A percentile compares a stretch with the other conserved stretches of the same genome.
These are phyloP conservation scores for Pitta sordida DNA, from an alignment of 2,113 vertebrate genomes.

Conservation along the genomic window DNA sequence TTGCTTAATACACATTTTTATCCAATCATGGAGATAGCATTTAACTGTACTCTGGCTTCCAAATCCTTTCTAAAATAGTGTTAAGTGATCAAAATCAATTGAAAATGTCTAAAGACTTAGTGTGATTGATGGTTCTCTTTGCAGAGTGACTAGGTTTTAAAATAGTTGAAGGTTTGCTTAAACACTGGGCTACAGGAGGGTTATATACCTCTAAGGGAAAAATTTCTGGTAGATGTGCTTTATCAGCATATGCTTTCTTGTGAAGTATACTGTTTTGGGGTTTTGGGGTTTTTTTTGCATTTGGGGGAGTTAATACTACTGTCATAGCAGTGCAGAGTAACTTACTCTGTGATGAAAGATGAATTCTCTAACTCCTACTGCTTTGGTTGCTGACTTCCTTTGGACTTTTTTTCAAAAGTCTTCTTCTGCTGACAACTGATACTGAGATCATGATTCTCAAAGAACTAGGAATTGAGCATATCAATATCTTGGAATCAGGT, in stretches of 20 bases:
- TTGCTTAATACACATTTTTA: conserved; percentile 26
- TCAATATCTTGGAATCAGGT: background rate
- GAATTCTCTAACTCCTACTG: background rate
- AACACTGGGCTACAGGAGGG: background rate
- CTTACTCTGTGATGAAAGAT: background rate
- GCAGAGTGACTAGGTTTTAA: background rate
- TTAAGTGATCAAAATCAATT: conserved; percentile 23
- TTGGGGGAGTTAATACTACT: background rate
- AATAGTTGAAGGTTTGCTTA: conserved; percentile 1
- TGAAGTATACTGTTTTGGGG: background rate
- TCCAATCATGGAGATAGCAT: background rate
- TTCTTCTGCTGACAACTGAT: background rate
- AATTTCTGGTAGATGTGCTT: background rate
- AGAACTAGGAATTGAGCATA: background rate
- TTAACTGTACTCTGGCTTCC: background rate
- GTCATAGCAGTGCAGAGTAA: background rate
- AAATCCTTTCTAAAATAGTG: background rate
- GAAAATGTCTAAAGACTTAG: background rate
- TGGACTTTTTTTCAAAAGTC: background rate
- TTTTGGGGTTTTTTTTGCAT: background rate
- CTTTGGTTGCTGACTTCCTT: background rate
- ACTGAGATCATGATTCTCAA: background rate
- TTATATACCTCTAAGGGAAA: background rate
- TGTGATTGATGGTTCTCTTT: conserved; percentile 3
- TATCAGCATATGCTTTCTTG: background rate